Conservation (phyloP, 1,140 invertebrate species). For the Sarcophaga peregrina region DNA sequence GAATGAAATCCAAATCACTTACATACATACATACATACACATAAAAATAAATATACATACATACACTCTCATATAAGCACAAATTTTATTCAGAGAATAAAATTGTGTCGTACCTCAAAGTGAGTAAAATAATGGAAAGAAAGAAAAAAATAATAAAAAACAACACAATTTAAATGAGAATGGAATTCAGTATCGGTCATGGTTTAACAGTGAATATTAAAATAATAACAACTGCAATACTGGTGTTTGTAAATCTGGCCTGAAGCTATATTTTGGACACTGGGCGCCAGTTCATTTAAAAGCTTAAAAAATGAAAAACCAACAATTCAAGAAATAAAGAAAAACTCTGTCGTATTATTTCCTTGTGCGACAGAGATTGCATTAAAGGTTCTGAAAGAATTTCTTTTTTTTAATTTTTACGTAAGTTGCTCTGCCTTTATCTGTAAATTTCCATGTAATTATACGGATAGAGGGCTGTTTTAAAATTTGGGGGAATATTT, state of each 20-base stretch:
- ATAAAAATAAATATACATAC: too few species aligned
- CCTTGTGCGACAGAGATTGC: slow-evolving; percentile 8
- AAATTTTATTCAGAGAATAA: too few species aligned
- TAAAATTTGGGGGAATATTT: too few species aligned
- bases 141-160: too few species aligned
- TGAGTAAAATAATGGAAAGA: too few species aligned
- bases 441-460: background rate
- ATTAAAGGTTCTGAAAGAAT: slow-evolving; percentile 27
- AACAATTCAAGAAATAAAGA: too few species aligned
- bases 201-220: background rate
- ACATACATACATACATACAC: too few species aligned
- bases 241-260: background rate
- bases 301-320: background rate
- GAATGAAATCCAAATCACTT: background rate
- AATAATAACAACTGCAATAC: background rate
- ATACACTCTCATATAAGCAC: too few species aligned
- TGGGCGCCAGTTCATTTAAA: slow-evolving; percentile 22
- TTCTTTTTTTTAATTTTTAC: background rate
- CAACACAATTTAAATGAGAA: too few species aligned
- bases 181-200: background rate
- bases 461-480: background rate
- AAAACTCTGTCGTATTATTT: slow-evolving; percentile 14
- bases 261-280: background rate
- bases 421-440: background rate
- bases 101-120: too few species aligned